A percentile compares a stretch with the other conserved stretches of the same genome.
Conservation (phyloP, 2,113 vertebrate genomes). For the Chitala chitala region DNA sequence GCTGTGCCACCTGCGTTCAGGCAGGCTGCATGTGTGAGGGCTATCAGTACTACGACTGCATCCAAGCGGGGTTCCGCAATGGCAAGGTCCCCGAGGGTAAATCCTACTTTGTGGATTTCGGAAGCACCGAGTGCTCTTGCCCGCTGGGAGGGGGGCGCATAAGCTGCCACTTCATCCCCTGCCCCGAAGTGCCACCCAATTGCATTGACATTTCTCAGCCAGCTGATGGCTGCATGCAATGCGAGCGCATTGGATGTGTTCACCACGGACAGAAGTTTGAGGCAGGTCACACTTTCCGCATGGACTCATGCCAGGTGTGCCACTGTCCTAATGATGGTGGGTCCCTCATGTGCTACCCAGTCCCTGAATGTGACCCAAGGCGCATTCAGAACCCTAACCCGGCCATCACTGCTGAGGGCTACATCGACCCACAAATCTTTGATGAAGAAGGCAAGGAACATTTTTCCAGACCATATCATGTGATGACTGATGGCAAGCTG, state of each 20-base stretch:
- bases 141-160: constrained; percentile 83
- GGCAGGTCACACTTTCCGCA: constrained; percentile 79
- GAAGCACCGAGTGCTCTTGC: constrained; percentile 90
- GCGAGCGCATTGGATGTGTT: constrained; percentile 77
- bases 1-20: constrained; percentile 76
- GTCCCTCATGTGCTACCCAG: constrained; percentile 79
- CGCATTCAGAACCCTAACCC: constrained; percentile 40
- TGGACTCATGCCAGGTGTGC: constrained; percentile 78
- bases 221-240: constrained; percentile 78
- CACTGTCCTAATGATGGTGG: constrained; percentile 82
- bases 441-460: constrained; percentile 62
- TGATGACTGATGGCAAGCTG: constrained; percentile 35
- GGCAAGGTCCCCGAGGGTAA: constrained; percentile 85
- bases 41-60: constrained; percentile 92
- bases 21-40: constrained; percentile 84
- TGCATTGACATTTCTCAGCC: constrained; percentile 78
- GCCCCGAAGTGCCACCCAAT: constrained; percentile 82
- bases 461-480: constrained; percentile 29
- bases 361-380: constrained; percentile 63
- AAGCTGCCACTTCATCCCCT: constrained; percentile 89
- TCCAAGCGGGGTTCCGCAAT: constrained; percentile 78
- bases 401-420: constrained; percentile 52
- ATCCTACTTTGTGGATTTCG: constrained; percentile 92
- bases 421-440: constrained; percentile 63
- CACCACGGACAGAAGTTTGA: constrained; percentile 71